Percentiles rank a stretch among this genome's conserved stretches.
phyloP scores from a whole-genome alignment of 2,797 vertebrate genomes.

The Syncerus caffer region DNA sequence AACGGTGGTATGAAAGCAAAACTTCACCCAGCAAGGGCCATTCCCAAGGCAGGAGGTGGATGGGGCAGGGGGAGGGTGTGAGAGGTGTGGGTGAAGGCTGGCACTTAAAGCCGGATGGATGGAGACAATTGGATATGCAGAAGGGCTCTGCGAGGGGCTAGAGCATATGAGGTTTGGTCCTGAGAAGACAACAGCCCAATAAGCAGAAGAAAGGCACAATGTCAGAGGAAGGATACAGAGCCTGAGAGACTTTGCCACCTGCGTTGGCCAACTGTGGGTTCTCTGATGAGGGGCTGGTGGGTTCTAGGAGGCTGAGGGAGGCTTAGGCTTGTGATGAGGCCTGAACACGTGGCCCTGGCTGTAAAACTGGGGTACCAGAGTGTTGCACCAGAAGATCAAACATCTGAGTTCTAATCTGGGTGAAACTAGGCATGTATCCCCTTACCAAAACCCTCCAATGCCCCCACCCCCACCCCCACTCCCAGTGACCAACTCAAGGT shows the following conservation, averaged over 20 bases:
- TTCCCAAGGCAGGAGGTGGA: background rate
- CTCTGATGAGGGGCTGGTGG: background rate
- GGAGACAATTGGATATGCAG: background rate
- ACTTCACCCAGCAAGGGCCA: background rate
- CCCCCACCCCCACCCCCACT: fast-evolving
- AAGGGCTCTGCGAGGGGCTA: background rate
- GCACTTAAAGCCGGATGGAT: fast-evolving
- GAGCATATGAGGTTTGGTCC: background rate
- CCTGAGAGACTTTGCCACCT: background rate
- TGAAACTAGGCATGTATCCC: background rate
- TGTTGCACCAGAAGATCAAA: background rate
- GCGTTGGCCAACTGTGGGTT: fast-evolving
- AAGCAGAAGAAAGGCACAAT: background rate
- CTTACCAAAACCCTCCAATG: background rate
- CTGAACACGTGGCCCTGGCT: background rate
- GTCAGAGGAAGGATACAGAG: background rate
- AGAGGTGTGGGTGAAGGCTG: background rate
- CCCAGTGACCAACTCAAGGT: background rate
- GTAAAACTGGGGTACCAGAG: no score
- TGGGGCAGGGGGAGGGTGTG: background rate
- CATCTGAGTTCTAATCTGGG: background rate
- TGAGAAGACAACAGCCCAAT: background rate
- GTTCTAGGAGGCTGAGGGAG: background rate
- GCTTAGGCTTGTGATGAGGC: background rate
- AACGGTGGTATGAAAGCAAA: background rate